Conservation (phyloP, 2,113 vertebrate genomes). For the Ceyx melanurus region DNA sequence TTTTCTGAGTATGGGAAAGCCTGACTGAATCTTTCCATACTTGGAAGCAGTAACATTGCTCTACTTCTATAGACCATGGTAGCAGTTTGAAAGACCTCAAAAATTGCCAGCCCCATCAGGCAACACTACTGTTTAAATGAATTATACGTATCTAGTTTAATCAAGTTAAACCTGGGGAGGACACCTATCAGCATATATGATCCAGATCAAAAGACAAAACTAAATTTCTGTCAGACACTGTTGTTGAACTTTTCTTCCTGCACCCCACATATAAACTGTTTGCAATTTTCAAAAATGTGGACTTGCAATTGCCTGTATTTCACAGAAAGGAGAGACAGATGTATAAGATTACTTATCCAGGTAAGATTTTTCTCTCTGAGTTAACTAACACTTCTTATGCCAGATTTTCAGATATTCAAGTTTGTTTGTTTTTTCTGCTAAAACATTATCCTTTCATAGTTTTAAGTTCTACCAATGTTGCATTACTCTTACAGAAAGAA, state of each 20-base stretch:
- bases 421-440: background rate
- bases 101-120: background rate
- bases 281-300: background rate
- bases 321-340: background rate
- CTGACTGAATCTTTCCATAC: background rate
- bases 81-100: background rate
- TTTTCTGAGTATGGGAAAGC: background rate
- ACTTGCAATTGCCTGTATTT: background rate
- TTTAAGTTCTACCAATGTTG: background rate
- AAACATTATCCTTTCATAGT: background rate
- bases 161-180: background rate
- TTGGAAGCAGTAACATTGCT: background rate
- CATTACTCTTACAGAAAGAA: background rate
- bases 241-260: background rate
- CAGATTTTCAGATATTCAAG: background rate
- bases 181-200: background rate
- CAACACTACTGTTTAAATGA: background rate
- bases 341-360: background rate
- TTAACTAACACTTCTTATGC: background rate
- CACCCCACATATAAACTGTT: background rate
- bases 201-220: background rate
- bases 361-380: background rate
- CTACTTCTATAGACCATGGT: rapidly evolving
- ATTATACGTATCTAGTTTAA: background rate
- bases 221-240: background rate